phyloP scores from a whole-genome alignment of 2,113 vertebrate species.

The Forbesichthys papilliferus region DNA sequence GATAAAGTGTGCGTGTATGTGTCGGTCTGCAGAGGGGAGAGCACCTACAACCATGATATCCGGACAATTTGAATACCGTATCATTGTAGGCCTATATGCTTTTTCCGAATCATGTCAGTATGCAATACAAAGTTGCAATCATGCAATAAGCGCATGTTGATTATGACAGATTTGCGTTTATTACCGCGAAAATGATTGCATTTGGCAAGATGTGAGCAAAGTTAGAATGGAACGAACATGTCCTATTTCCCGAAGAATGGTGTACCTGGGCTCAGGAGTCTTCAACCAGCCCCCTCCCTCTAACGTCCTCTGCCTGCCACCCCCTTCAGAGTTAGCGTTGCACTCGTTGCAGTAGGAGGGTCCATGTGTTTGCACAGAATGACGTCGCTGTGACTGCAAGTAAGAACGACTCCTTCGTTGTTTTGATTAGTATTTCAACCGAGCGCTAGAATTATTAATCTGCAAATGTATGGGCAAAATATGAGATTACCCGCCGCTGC shows the following conservation, averaged over 20 bases:
- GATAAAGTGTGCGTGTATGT: too few species aligned
- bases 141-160: neutral
- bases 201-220: neutral
- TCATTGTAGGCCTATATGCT: too few species aligned
- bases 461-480: conserved; percentile 56
- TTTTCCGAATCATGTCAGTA: too few species aligned
- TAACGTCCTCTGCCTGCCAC: conserved; percentile 5
- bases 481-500: conserved; percentile 61
- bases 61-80: too few species aligned
- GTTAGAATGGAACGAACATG: conserved; percentile 37
- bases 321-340: conserved; percentile 66
- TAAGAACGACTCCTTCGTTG: conserved; percentile 74
- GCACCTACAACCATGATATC: too few species aligned
- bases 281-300: conserved; percentile 14
- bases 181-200: neutral
- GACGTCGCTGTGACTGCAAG: conserved; percentile 74
- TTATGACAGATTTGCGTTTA: neutral
- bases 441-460: conserved; percentile 50
- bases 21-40: too few species aligned
- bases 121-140: too few species aligned
- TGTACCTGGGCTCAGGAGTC: conserved; percentile 65
- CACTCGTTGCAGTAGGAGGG: conserved; percentile 78
- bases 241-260: conserved; percentile 69
- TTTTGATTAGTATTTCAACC: conserved; percentile 69
- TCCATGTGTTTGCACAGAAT: conserved; percentile 70